These are phyloP conservation scores for Dermatemys mawii DNA, from an alignment of 2,113 vertebrate species.

Conservation along the genomic window DNA sequence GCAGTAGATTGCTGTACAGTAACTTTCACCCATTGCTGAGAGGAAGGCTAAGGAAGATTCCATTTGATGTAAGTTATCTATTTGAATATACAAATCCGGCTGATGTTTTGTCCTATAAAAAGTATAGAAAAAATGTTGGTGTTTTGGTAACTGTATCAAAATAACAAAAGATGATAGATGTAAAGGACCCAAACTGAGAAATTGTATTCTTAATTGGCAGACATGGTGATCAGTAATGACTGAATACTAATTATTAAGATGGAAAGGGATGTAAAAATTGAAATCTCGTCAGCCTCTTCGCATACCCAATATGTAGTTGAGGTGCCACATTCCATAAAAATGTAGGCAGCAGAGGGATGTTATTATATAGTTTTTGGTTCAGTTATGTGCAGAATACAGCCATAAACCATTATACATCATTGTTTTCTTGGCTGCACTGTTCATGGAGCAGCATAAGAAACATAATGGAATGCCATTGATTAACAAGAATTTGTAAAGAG, in stretches of 20 bases:
- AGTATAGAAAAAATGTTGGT: background rate
- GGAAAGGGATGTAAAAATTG: background rate
- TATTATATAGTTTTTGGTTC: background rate
- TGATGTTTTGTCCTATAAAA: background rate
- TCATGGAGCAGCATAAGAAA: background rate
- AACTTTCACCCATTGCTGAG: constrained; percentile 90
- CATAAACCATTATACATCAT: background rate
- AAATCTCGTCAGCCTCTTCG: background rate
- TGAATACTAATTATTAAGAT: background rate
- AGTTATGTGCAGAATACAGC: background rate
- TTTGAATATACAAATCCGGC: background rate
- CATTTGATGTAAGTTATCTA: constrained; percentile 80
- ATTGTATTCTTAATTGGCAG: background rate
- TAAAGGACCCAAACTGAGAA: background rate
- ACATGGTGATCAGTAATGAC: background rate
- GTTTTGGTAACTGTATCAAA: background rate
- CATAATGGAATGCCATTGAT: background rate
- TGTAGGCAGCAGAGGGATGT: background rate
- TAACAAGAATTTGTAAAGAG: background rate
- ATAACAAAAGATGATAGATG: background rate
- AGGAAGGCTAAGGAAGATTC: constrained; percentile 79
- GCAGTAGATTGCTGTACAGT: constrained; percentile 77
- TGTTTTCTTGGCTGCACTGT: background rate
- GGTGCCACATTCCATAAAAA: background rate
- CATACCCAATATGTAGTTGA: background rate